A percentile compares a stretch with the other conserved stretches of the same genome.
Evolutionary conservation across 2,797 vertebrate species (phyloP).

Genomic region (Myotis planiceps): DNA sequence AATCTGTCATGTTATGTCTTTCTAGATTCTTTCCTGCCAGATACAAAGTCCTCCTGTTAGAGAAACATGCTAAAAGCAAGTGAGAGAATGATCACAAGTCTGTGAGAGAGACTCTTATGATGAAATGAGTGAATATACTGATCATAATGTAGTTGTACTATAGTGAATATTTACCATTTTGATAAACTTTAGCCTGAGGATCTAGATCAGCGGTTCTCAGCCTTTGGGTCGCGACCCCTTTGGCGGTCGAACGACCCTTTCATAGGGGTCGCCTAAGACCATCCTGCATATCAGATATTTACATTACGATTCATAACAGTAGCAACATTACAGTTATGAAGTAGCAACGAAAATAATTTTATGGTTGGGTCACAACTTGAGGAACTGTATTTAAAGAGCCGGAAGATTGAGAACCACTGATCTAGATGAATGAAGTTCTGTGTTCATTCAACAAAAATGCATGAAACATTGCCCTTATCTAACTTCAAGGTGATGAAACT

Average conservation of each 20-base stretch:
- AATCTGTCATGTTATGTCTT: not conserved
- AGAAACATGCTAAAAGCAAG: not conserved
- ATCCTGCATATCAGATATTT: no score
- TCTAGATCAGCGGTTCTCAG: not conserved
- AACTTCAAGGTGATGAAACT: not conserved
- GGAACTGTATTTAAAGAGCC: no score
- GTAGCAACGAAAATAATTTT: no score
- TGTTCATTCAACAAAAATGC: not conserved
- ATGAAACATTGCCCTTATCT: not conserved
- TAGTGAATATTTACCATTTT: not conserved
- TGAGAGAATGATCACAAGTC: not conserved
- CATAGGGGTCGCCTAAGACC: no score
- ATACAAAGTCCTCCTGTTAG: not conserved
- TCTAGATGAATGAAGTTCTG: not conserved
- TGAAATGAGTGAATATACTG: not conserved
- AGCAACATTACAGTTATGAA: no score
- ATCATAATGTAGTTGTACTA: not conserved
- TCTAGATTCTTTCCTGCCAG: not conserved
- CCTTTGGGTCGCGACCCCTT: no score
- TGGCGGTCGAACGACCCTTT: no score
- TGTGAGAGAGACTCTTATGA: not conserved
- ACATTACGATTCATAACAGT: no score
- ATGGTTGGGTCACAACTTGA: no score
- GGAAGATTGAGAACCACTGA: no score
- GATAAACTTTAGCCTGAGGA: not conserved